Percentiles rank a stretch among this genome's conserved stretches.
Conservation (phyloP, 2,113 vertebrate species). For the Ardeotis arabs region DNA sequence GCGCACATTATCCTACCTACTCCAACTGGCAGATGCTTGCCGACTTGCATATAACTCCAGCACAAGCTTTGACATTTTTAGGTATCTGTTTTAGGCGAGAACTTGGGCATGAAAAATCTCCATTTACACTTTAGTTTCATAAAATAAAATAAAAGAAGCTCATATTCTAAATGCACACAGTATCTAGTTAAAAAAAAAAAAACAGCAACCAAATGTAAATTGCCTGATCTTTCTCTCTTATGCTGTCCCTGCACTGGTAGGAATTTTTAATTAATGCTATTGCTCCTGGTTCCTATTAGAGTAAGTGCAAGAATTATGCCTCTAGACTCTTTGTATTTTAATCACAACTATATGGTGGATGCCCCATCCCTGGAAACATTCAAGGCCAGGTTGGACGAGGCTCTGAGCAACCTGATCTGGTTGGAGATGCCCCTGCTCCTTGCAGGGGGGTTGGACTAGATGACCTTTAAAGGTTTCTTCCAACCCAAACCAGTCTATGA, state of each 20-base stretch:
- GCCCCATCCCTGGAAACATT: too few species aligned
- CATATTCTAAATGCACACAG: neutral
- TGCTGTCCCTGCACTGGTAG: neutral
- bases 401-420: too few species aligned
- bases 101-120: neutral
- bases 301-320: neutral
- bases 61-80: neutral
- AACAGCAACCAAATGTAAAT: neutral
- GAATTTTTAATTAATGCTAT: neutral
- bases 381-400: too few species aligned
- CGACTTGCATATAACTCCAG: neutral
- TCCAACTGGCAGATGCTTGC: neutral
- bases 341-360: neutral
- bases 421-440: too few species aligned
- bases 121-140: neutral
- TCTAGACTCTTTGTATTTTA: neutral
- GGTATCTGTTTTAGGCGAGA: neutral
- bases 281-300: neutral
- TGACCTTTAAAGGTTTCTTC: too few species aligned
- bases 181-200: neutral
- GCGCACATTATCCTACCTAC: neutral
- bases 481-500: too few species aligned
- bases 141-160: neutral
- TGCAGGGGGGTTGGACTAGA: too few species aligned
- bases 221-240: neutral